phyloP scores from a whole-genome alignment of 2,888 invertebrate genomes.

The Hedya salicella region DNA sequence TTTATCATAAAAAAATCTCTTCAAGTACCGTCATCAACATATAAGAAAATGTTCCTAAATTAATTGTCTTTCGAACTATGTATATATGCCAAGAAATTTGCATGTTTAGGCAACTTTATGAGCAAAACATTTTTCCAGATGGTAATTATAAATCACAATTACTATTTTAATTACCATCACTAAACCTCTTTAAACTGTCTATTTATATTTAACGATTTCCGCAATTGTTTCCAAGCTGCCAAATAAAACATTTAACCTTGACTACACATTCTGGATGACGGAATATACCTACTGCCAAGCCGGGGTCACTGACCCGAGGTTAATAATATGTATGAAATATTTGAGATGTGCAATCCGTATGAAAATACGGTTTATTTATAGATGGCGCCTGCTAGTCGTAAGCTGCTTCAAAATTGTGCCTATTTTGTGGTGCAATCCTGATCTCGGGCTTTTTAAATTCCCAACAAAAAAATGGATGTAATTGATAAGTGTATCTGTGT shows the following conservation, averaged over 20 bases:
- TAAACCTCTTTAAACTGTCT: conserved; percentile 5
- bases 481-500: no score
- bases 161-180: neutral
- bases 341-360: conserved; percentile 35
- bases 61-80: no score
- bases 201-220: conserved; percentile 37
- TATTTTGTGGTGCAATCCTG: neutral
- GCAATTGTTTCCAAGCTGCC: conserved; percentile 36
- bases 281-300: conserved; percentile 10
- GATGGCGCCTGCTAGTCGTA: conserved; percentile 23
- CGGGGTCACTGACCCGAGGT: conserved; percentile 25
- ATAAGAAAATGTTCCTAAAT: no score
- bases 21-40: no score
- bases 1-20: no score
- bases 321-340: conserved; percentile 41
- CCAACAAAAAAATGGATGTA: no score
- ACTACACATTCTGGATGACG: conserved; percentile 11
- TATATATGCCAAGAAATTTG: no score
- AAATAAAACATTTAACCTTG: conserved; percentile 38
- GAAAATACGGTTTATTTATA: conserved; percentile 35
- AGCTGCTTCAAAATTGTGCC: neutral
- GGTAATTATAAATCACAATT: neutral
- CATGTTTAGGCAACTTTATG: no score
- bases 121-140: neutral
- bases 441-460: no score